Conservation (phyloP, 2,113 vertebrate species). For the Chaetodon trifascialis region DNA sequence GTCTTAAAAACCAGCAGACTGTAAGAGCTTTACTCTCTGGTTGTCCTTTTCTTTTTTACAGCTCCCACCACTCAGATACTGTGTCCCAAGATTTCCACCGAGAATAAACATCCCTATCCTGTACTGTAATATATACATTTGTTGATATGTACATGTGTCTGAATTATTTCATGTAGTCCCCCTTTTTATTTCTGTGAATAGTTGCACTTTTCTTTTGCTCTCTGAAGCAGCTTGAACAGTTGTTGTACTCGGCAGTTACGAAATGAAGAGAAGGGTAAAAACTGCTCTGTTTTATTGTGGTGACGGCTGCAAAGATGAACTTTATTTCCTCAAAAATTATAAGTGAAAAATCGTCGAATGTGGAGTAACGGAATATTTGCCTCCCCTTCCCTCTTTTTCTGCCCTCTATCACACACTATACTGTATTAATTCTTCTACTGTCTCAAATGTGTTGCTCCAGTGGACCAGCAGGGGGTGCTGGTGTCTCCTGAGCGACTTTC, state of each 20-base stretch:
- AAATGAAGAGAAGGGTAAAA: slow-evolving; percentile 45
- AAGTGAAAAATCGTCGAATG: slow-evolving; percentile 63
- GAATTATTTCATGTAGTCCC: slow-evolving; percentile 77
- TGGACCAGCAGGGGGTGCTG: slow-evolving; percentile 64
- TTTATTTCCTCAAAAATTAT: slow-evolving; percentile 59
- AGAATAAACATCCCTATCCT: slow-evolving; percentile 52
- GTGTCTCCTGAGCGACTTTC: slow-evolving; percentile 48
- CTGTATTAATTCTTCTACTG: slow-evolving; percentile 37
- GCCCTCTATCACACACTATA: slow-evolving; percentile 18
- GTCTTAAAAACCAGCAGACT: slow-evolving; percentile 67
- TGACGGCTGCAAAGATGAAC: slow-evolving; percentile 79
- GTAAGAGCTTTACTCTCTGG: slow-evolving; percentile 65
- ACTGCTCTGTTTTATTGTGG: slow-evolving; percentile 79
- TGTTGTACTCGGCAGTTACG: slow-evolving; percentile 71
- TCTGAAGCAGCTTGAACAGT: slow-evolving; percentile 81
- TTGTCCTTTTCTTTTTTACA: slow-evolving; percentile 62
- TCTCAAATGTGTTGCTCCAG: slow-evolving; percentile 38
- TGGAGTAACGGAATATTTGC: slow-evolving; percentile 56
- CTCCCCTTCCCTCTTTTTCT: slow-evolving; percentile 14
- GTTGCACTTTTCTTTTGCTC: slow-evolving; percentile 55
- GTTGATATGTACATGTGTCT: slow-evolving; percentile 82
- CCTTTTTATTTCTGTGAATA: slow-evolving; percentile 76
- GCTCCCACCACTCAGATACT: slow-evolving; percentile 47
- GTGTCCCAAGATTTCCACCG: slow-evolving; percentile 61
- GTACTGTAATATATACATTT: slow-evolving; percentile 78